A percentile compares a stretch with the other conserved stretches of the same genome.
These are phyloP conservation scores for Phortica okadai DNA, from an alignment of 2,888 invertebrate species.

Conservation along the genomic window DNA sequence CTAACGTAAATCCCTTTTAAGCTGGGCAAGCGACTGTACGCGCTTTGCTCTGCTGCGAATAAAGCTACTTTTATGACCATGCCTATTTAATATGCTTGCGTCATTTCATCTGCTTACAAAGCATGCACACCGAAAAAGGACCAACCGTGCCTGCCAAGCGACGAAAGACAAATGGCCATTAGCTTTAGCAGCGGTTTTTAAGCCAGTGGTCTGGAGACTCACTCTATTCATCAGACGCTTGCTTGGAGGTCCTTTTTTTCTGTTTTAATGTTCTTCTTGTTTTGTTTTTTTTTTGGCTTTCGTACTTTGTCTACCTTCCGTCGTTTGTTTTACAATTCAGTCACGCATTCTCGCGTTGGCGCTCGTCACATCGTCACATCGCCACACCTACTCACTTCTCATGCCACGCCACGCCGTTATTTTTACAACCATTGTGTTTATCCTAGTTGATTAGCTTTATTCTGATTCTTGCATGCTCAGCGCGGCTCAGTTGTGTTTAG, in stretches of 20 bases:
- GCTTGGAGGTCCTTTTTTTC: not conserved
- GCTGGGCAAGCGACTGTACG: too few species aligned
- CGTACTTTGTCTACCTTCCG: not conserved
- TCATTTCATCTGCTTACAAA: not conserved
- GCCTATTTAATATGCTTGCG: conserved; percentile 6
- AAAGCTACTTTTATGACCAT: conserved; percentile 6
- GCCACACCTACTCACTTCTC: conserved; percentile 7
- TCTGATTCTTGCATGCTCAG: not conserved
- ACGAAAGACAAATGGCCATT: not conserved
- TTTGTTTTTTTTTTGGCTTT: conserved; percentile 18
- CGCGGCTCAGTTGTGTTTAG: not conserved
- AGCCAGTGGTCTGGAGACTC: not conserved
- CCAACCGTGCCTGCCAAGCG: too few species aligned
- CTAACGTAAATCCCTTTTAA: not conserved
- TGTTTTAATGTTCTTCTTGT: not conserved
- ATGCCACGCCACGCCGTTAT: not conserved
- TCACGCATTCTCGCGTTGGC: conserved; percentile 35
- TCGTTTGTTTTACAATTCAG: conserved; percentile 35
- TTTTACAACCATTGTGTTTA: not conserved
- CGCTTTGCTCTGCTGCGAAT: not conserved
- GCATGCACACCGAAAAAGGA: not conserved
- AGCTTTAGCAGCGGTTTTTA: not conserved
- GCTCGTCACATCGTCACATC: too few species aligned
- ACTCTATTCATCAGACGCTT: not conserved
- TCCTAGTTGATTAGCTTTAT: conserved; percentile 9